A percentile compares a stretch with the other conserved stretches of the same genome.
phyloP scores from a whole-genome alignment of 2,888 invertebrate genomes.

The Tethea ocularis region DNA sequence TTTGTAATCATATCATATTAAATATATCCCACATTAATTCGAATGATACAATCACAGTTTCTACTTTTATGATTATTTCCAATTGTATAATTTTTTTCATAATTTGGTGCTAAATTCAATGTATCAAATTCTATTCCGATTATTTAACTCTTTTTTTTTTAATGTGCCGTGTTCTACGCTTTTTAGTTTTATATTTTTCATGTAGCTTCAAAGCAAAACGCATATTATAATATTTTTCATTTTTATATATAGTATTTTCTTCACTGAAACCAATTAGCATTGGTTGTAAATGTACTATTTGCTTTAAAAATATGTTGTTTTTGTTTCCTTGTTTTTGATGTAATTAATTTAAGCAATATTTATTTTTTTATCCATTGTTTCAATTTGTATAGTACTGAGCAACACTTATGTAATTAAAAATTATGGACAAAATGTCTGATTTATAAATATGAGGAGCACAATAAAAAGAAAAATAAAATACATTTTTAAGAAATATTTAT shows the following conservation, averaged over 20 bases:
- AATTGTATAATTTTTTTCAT: slow-evolving; percentile 30
- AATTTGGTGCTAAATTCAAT: slow-evolving; percentile 64
- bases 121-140: slow-evolving; percentile 30
- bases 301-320: slow-evolving; percentile 28
- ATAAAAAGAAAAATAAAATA: slow-evolving; percentile 81
- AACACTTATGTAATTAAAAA: slow-evolving; percentile 69
- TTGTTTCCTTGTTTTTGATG: slow-evolving; percentile 47
- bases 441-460: slow-evolving; percentile 80
- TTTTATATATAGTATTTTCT: slow-evolving; percentile 20
- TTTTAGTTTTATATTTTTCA: slow-evolving; percentile 33
- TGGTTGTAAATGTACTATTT: slow-evolving; percentile 17
- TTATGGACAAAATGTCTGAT: slow-evolving; percentile 61
- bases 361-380: slow-evolving; percentile 68
- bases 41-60: slow-evolving; percentile 42
- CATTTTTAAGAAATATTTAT: slow-evolving; percentile 67
- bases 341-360: slow-evolving; percentile 59
- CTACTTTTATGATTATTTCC: slow-evolving; percentile 32
- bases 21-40: slow-evolving; percentile 60
- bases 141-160: slow-evolving; percentile 25
- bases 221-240: no score
- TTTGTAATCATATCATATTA: slow-evolving; percentile 81
- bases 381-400: slow-evolving; percentile 61
- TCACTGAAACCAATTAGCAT: slow-evolving; percentile 12
- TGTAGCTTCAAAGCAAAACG: no score
- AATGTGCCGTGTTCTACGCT: slow-evolving; percentile 25